Evolutionary conservation across 2,888 invertebrate genomes (phyloP).

Genomic region (Leistus spinibarbis): DNA sequence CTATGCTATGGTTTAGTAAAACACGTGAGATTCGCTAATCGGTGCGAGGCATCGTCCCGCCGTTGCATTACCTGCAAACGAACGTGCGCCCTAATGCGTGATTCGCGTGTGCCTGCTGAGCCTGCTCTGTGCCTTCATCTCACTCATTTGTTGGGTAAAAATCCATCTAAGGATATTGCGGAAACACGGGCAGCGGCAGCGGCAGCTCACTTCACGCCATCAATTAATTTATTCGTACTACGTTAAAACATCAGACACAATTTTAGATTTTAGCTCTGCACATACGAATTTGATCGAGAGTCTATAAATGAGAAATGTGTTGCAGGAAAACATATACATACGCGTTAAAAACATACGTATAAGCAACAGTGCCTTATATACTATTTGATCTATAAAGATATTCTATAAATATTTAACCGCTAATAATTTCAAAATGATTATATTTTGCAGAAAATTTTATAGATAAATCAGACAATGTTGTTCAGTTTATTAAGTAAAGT

Average conservation of each 20-base stretch:
- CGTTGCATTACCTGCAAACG: background rate
- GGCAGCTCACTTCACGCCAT: background rate
- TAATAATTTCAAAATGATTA: too few relatives aligned
- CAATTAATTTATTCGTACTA: background rate
- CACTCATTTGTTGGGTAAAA: background rate
- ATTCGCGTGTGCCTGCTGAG: constrained; percentile 2
- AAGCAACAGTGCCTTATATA: too few relatives aligned
- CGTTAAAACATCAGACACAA: background rate
- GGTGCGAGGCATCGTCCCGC: background rate
- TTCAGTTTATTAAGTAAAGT: too few relatives aligned
- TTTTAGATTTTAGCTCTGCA: too few relatives aligned
- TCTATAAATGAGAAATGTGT: too few relatives aligned
- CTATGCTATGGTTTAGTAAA: background rate
- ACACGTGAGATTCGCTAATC: constrained; percentile 13
- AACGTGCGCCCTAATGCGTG: constrained; percentile 1
- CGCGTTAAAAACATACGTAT: too few relatives aligned
- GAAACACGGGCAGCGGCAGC: background rate
- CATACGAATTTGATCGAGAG: too few relatives aligned
- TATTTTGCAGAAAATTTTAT: too few relatives aligned
- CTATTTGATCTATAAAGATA: too few relatives aligned
- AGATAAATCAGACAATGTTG: too few relatives aligned
- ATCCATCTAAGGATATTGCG: background rate
- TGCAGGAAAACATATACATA: too few relatives aligned
- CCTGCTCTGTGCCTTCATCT: background rate
- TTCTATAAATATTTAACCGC: too few relatives aligned